Evolutionary conservation across 2,888 invertebrate genomes (phyloP).

Genomic region (Herminia tarsipennalis): DNA sequence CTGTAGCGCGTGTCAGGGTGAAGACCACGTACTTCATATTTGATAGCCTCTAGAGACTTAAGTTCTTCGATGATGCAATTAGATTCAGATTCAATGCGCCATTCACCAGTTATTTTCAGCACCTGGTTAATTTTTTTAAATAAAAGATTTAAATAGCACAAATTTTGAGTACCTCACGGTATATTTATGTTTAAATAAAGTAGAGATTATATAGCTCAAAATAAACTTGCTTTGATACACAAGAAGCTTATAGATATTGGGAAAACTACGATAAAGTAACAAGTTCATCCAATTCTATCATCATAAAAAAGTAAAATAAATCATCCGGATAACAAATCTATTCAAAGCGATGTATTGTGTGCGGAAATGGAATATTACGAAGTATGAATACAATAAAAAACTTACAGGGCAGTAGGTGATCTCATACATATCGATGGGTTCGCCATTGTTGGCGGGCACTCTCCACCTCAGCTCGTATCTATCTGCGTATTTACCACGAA

Average conservation of each 20-base stretch:
- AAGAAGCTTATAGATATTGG: conserved; percentile 3
- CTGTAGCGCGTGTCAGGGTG: conserved; percentile 93
- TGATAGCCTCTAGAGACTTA: conserved; percentile 87
- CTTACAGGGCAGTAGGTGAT: conserved; percentile 93
- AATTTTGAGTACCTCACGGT: not conserved
- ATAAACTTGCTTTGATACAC: not conserved
- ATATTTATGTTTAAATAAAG: not conserved
- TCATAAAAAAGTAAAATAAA: conserved; percentile 41
- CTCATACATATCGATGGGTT: conserved; percentile 93
- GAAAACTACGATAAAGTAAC: conserved; percentile 18
- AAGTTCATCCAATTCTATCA: conserved; percentile 24
- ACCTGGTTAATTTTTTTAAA: conserved; percentile 77
- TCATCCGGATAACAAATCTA: conserved; percentile 68
- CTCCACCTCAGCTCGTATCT: conserved; percentile 94
- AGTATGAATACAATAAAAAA: conserved; percentile 40
- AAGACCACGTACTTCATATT: conserved; percentile 88
- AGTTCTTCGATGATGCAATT: conserved; percentile 87
- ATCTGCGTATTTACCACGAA: conserved; percentile 87
- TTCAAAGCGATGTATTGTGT: conserved; percentile 35
- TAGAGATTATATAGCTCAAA: not conserved
- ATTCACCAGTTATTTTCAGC: conserved; percentile 88
- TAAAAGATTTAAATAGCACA: not conserved
- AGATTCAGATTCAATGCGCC: conserved; percentile 84
- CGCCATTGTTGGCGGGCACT: conserved; percentile 95
- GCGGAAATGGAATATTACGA: conserved; percentile 24